Evolutionary conservation across 2,113 vertebrate genomes (phyloP).

Genomic region (Catharus fuscescens): DNA sequence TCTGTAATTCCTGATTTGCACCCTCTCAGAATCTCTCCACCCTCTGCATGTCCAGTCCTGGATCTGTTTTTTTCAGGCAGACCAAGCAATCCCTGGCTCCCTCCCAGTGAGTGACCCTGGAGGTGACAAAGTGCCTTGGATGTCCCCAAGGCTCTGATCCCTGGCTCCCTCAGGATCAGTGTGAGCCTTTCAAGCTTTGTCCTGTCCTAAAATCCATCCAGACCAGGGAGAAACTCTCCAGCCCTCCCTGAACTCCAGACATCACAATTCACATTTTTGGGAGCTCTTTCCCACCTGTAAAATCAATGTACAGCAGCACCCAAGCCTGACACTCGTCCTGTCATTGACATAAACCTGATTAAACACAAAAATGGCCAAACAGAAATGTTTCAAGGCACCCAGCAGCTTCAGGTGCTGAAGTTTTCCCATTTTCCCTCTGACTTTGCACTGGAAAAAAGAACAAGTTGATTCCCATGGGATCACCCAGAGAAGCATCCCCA

Average conservation of each 20-base stretch:
- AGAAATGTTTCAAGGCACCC: background rate
- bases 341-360: no score
- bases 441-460: background rate
- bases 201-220: background rate
- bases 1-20: background rate
- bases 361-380: background rate
- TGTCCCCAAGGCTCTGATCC: background rate
- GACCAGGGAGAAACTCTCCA: background rate
- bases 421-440: background rate
- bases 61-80: background rate
- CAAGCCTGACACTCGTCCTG: background rate
- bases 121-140: background rate
- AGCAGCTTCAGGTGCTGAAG: fast-evolving
- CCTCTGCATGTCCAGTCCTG: background rate
- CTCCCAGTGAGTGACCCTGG: background rate
- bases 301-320: background rate
- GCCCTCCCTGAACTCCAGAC: background rate
- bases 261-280: background rate
- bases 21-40: background rate
- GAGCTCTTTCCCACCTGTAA: background rate
- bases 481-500: background rate
- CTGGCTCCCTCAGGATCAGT: background rate
- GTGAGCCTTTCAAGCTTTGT: background rate
- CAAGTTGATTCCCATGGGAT: background rate
- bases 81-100: background rate